Evolutionary conservation across 2,797 vertebrate genomes (phyloP).

Genomic region (Tokudaia muenninki): DNA sequence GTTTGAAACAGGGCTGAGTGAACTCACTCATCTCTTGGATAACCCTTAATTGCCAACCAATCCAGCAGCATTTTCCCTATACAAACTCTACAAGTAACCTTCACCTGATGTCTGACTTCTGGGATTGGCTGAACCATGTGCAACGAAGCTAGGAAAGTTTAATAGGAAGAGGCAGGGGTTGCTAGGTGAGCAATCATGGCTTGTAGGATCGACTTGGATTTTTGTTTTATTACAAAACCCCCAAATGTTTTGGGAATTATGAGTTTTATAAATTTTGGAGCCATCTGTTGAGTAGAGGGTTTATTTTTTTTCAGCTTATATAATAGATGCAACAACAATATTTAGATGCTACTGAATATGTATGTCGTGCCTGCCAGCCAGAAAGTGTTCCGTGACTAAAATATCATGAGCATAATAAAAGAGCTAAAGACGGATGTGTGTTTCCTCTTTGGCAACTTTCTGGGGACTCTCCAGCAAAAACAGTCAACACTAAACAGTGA

Average conservation of each 20-base stretch:
- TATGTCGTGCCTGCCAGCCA: conserved; percentile 72
- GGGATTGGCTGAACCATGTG: not conserved
- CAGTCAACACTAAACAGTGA: conserved; percentile 17
- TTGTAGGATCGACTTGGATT: conserved; percentile 47
- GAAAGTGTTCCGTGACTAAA: conserved; percentile 66
- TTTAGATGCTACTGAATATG: conserved; percentile 81
- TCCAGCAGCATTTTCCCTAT: not conserved
- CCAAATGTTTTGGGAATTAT: conserved; percentile 72
- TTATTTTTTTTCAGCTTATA: conserved; percentile 61
- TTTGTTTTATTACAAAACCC: conserved; percentile 64
- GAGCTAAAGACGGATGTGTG: conserved; percentile 58
- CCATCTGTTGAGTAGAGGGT: conserved; percentile 67
- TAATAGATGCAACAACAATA: conserved; percentile 77
- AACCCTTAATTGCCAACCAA: not conserved
- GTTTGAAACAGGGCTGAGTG: not conserved
- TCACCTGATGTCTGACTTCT: not conserved
- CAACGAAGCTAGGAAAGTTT: not conserved
- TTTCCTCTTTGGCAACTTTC: conserved; percentile 58
- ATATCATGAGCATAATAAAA: conserved; percentile 64
- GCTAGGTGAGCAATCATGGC: conserved; percentile 64
- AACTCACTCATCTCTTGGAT: not conserved
- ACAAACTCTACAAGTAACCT: not conserved
- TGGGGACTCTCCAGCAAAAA: conserved; percentile 42
- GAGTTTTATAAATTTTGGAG: conserved; percentile 74
- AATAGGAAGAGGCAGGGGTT: not conserved